Evolutionary conservation across 2,113 vertebrate genomes (phyloP).

Genomic region (Cardinalis cardinalis): DNA sequence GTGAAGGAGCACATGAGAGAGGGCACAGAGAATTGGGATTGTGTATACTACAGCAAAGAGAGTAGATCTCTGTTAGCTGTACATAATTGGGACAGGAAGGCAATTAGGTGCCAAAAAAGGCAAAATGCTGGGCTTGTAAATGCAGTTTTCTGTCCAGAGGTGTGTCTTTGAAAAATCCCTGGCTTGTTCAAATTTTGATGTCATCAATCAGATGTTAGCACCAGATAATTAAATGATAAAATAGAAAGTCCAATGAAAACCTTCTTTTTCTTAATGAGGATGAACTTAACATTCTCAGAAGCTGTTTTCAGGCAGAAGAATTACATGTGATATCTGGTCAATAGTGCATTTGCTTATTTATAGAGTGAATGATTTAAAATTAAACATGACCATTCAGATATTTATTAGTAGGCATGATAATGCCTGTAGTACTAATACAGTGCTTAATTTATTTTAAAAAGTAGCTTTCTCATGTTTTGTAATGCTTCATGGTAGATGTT

Average conservation of each 20-base stretch:
- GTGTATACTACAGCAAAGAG: neutral
- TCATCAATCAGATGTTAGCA: conserved; percentile 37
- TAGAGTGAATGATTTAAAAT: conserved; percentile 17
- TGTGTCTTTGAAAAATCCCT: neutral
- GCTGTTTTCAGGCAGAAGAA: conserved; percentile 26
- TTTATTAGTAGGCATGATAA: neutral
- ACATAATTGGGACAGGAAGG: neutral
- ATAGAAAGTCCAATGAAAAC: conserved; percentile 60
- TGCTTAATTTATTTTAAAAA: neutral
- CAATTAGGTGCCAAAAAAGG: neutral
- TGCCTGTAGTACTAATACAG: neutral
- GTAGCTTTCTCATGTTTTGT: neutral
- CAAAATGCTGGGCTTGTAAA: neutral
- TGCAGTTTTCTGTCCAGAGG: neutral
- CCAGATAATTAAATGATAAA: conserved; percentile 62
- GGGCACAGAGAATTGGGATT: neutral
- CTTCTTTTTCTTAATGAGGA: conserved; percentile 52
- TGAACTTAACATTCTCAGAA: conserved; percentile 13
- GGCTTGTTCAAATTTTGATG: conserved; percentile 12
- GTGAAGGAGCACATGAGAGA: neutral
- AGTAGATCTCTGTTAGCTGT: neutral
- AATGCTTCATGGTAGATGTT: neutral
- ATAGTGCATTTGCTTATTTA: conserved; percentile 45
- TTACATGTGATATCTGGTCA: conserved; percentile 14
- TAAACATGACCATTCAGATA: neutral